Percentiles rank a stretch among this genome's conserved stretches.
phyloP scores from a whole-genome alignment of 2,113 vertebrate genomes.

The Amphiprion percula region DNA sequence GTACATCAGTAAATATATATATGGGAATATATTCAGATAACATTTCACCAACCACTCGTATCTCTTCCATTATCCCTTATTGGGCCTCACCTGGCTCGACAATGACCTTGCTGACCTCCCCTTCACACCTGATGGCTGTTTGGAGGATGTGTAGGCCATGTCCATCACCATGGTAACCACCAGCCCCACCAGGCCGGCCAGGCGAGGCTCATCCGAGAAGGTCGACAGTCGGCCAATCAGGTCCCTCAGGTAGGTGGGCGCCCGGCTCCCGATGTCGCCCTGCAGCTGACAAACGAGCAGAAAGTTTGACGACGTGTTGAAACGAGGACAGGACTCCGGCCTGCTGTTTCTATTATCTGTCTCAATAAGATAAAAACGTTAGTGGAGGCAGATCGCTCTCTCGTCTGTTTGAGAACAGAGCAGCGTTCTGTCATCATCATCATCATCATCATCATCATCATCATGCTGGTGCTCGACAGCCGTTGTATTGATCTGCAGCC shows the following conservation, averaged over 20 bases:
- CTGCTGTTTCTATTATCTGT: not conserved
- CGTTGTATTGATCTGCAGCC: slow-evolving; percentile 20
- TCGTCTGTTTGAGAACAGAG: slow-evolving; percentile 2
- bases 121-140: slow-evolving; percentile 33
- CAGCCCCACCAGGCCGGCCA: slow-evolving; percentile 74
- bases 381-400: not conserved
- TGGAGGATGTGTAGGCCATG: slow-evolving; percentile 62
- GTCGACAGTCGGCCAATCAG: slow-evolving; percentile 72
- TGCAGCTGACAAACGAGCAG: slow-evolving; percentile 53
- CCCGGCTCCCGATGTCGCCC: slow-evolving; percentile 62
- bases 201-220: slow-evolving; percentile 76
- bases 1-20: too few species aligned
- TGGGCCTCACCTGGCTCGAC: slow-evolving; percentile 53
- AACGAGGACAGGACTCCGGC: not conserved
- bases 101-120: slow-evolving; percentile 57
- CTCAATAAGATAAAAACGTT: slow-evolving; percentile 8
- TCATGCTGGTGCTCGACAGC: slow-evolving; percentile 2
- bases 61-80: too few species aligned
- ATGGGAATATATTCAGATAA: too few species aligned
- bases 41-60: too few species aligned
- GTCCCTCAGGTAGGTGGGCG: slow-evolving; percentile 77
- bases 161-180: slow-evolving; percentile 79
- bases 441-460: not conserved
- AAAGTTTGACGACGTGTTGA: not conserved
- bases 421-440: slow-evolving; percentile 22